Percentiles rank a stretch among this genome's conserved stretches.
phyloP scores from a whole-genome alignment of 2,113 vertebrate genomes.

The Hydropotes inermis region DNA sequence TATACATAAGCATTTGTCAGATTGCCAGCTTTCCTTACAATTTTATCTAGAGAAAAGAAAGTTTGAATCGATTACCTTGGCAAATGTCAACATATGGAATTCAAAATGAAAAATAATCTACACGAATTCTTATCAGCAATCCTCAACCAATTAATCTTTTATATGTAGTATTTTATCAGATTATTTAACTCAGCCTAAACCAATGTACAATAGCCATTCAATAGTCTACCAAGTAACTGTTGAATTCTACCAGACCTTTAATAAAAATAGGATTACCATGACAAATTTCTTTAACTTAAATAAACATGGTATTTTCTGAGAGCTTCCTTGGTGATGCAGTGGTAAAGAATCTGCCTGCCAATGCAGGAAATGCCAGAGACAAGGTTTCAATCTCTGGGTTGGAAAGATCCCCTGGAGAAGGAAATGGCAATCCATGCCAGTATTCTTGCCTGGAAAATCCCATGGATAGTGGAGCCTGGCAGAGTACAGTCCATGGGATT shows the following conservation, averaged over 20 bases:
- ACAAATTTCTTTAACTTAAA: neutral
- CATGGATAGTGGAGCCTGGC: neutral
- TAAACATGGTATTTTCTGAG: neutral
- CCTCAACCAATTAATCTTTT: neutral
- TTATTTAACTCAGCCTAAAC: neutral
- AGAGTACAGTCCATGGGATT: neutral
- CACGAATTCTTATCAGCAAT: neutral
- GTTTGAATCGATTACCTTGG: constrained; percentile 31
- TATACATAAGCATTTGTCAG: constrained; percentile 90
- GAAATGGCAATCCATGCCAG: neutral
- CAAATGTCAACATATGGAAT: neutral
- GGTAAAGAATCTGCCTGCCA: too few relatives aligned
- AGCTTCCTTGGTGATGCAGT: too few relatives aligned
- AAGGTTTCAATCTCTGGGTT: neutral
- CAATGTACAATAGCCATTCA: neutral
- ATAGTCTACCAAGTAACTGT: neutral
- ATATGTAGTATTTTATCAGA: neutral
- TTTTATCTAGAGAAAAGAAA: constrained; percentile 88
- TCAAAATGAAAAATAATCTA: neutral
- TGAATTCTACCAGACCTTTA: neutral
- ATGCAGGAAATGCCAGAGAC: neutral
- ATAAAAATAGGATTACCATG: neutral
- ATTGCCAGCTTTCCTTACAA: constrained; percentile 90
- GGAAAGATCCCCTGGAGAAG: neutral
- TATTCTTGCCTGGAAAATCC: neutral